Evolutionary conservation across 1,140 invertebrate genomes (phyloP).

Genomic region (Coenobita brevimanus): DNA sequence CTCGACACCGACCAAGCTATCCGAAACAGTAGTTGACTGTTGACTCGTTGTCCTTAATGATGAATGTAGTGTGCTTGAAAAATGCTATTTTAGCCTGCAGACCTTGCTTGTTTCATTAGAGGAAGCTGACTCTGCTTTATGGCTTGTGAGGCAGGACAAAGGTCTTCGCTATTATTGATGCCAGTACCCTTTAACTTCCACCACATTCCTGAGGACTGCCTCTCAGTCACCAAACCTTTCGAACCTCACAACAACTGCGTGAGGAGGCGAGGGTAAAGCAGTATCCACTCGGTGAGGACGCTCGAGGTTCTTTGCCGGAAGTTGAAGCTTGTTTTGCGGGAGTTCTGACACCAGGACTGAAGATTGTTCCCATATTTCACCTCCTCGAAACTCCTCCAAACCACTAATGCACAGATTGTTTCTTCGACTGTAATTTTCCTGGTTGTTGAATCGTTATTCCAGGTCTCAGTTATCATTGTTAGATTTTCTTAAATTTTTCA

Average conservation of each 20-base stretch:
- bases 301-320: not conserved
- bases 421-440: conserved; percentile 2
- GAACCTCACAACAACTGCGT: not conserved
- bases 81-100: no score
- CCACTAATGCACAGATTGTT: not conserved
- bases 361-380: conserved; percentile 13
- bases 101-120: no score
- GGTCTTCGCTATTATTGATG: not conserved
- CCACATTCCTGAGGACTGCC: not conserved
- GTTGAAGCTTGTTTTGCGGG: not conserved
- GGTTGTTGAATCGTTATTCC: not conserved
- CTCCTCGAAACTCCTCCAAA: not conserved
- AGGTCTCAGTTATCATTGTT: not conserved
- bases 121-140: not conserved
- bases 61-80: no score
- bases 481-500: not conserved
- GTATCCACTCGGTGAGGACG: not conserved
- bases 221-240: not conserved
- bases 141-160: not conserved
- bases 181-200: not conserved
- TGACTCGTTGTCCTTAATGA: no score
- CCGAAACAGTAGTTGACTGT: no score
- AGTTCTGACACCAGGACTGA: not conserved
- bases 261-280: not conserved
- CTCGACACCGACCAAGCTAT: no score